phyloP scores from a whole-genome alignment of 2,888 invertebrate genomes.

The Microctonus aethiopoides region DNA sequence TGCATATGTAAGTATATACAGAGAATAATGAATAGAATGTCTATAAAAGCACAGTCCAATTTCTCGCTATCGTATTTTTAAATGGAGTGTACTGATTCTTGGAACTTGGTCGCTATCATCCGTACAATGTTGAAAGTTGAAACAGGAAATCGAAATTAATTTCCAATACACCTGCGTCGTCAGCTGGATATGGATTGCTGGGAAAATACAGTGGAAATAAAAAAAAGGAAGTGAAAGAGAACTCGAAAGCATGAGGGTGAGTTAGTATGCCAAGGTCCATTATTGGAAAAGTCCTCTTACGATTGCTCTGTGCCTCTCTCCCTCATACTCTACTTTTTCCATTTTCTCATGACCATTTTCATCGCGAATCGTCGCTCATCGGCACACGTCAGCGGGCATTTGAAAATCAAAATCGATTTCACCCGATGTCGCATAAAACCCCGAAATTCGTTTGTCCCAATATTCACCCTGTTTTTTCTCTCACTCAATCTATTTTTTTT shows the following conservation, averaged over 20 bases:
- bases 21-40: not conserved
- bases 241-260: conserved; percentile 12
- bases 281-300: conserved; percentile 51
- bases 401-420: conserved; percentile 41
- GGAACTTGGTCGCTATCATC: not conserved
- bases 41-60: not conserved
- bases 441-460: not conserved
- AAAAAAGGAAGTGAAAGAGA: not conserved
- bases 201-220: conserved; percentile 14
- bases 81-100: not conserved
- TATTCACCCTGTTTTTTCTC: not conserved
- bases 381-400: conserved; percentile 30
- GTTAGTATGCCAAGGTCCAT: conserved; percentile 47
- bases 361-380: conserved; percentile 35
- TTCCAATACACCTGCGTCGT: conserved; percentile 51
- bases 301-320: not conserved
- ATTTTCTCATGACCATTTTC: conserved; percentile 40
- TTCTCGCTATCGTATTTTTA: not conserved
- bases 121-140: not conserved
- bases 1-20: too few relatives aligned
- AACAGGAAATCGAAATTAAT: conserved; percentile 55
- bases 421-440: conserved; percentile 11
- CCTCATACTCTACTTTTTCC: conserved; percentile 20
- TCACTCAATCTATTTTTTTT: not conserved
- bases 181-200: conserved; percentile 22